Base-by-base conservation (phyloP, 2,888 invertebrate genomes). In the Agonopterix arenella region DNA sequence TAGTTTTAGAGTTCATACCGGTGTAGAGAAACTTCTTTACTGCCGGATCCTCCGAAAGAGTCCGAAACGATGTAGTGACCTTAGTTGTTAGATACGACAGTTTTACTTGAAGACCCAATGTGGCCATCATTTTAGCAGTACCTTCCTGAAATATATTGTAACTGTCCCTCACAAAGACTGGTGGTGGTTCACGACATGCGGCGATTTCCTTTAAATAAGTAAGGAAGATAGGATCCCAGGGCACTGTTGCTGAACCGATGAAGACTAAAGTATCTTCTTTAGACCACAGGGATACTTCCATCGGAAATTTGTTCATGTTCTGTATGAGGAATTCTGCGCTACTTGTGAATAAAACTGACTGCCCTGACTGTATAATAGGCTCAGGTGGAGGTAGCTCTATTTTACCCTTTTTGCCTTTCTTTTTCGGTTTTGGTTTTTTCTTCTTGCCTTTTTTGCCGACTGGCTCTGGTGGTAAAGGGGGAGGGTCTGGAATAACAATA, bases 141-240 rank as follows among this genome's bases (percentile, higher is more conserved):
- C 73, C 79, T 63, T 88, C 89, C 64, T 88, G 78, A 58, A 88
- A 88, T 56, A 89, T 70, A 58, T 88, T 88, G 53, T 82, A 88
- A 53, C 83, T 80, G 45, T 86, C 88, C 38, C 72, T 80, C 36
- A 88, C 49, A 2, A 68, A 70, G 2, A 79, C 70, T 0, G 88
- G 72, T 8, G 56, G 51, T 16, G 79, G 71, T 13, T 63, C 57
- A 48, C 68, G 53, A 45, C 71, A 73, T 7, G 76, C 67, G 47
- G 59, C 63, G 48, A 88, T 68, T 45, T 63, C 65, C 56, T 78
- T 64, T 53, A 88, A 68, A 57, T 76, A 86, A 37, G 58, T 56
- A 10, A 75, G 41, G 59, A 82, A 88, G 28, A 58, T 55, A 5
- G 73, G 76, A 57, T 89, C 88, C 89, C 89, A 89, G 1, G 79